Evolutionary conservation across 2,113 vertebrate genomes (phyloP).

Genomic region (Parotia lawesii): DNA sequence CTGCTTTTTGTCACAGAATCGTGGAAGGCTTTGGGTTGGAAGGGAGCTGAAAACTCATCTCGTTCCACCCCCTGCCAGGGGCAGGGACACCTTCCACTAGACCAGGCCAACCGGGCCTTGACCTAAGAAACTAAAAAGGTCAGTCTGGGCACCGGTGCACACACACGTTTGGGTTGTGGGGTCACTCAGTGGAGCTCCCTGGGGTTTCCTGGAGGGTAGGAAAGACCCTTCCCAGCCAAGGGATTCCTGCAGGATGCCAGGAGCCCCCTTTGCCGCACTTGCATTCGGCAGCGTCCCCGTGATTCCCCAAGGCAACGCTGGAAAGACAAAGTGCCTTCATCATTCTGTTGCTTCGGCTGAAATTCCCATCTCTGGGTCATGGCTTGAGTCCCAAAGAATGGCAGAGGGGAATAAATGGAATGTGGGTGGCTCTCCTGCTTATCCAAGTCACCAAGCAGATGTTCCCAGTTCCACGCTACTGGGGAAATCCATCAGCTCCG

Average conservation of each 20-base stretch:
- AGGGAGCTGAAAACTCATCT: background rate
- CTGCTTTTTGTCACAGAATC: background rate
- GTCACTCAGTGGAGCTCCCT: background rate
- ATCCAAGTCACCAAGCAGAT: background rate
- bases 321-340: background rate
- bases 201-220: background rate
- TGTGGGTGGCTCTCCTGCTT: background rate
- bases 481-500: accelerated
- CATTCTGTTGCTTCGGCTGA: background rate
- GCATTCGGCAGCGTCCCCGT: accelerated
- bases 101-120: background rate
- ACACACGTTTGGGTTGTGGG: accelerated
- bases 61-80: background rate
- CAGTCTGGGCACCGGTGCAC: accelerated
- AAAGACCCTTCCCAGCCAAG: background rate
- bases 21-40: background rate
- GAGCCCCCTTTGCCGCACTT: accelerated
- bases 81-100: background rate
- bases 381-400: background rate
- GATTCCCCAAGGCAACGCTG: background rate
- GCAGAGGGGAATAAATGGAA: background rate
- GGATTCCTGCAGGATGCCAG: background rate
- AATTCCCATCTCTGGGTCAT: background rate
- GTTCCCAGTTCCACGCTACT: background rate
- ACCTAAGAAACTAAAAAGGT: background rate